Percentiles rank a stretch among this genome's conserved stretches.
These are phyloP conservation scores for Myioborus miniatus DNA, from an alignment of 2,797 vertebrate species.

Conservation along the genomic window DNA sequence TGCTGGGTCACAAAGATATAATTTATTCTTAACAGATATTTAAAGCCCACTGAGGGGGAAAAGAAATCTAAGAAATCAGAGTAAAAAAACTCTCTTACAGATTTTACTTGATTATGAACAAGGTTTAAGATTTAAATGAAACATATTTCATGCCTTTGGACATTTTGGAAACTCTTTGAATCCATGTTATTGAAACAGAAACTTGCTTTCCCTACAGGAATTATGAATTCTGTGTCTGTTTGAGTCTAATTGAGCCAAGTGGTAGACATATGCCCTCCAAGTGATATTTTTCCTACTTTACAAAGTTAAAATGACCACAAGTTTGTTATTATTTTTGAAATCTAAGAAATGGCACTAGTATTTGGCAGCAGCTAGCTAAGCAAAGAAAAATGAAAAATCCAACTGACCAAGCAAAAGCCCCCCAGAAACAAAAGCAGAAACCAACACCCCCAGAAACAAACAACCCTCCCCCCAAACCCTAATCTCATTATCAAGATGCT, in stretches of 20 bases:
- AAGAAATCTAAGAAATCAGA: not conserved
- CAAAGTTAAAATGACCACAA: not conserved
- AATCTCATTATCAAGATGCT: not conserved
- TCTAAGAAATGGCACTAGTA: not conserved
- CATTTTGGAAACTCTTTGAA: conserved; percentile 45
- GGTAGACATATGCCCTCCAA: not conserved
- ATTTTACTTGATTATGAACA: conserved; percentile 42
- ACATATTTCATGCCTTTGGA: conserved; percentile 19
- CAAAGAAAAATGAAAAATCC: not conserved
- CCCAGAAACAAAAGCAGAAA: not conserved
- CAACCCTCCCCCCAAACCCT: accelerated
- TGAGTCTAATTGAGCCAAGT: conserved; percentile 29
- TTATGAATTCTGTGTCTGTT: conserved; percentile 31
- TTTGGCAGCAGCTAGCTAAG: not conserved
- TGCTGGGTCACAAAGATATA: not conserved
- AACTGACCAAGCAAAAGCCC: not conserved
- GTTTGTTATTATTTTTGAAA: conserved; percentile 6
- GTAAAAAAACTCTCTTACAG: not conserved
- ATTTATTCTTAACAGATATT: not conserved
- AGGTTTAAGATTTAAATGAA: conserved; percentile 54
- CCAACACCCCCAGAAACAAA: not conserved
- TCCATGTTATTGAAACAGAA: conserved; percentile 20
- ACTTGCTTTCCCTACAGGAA: conserved; percentile 31
- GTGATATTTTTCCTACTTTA: conserved; percentile 21
- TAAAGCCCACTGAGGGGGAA: not conserved